These are phyloP conservation scores for Siphlonurus alternatus DNA, from an alignment of 2,888 invertebrate genomes.

Conservation along the genomic window DNA sequence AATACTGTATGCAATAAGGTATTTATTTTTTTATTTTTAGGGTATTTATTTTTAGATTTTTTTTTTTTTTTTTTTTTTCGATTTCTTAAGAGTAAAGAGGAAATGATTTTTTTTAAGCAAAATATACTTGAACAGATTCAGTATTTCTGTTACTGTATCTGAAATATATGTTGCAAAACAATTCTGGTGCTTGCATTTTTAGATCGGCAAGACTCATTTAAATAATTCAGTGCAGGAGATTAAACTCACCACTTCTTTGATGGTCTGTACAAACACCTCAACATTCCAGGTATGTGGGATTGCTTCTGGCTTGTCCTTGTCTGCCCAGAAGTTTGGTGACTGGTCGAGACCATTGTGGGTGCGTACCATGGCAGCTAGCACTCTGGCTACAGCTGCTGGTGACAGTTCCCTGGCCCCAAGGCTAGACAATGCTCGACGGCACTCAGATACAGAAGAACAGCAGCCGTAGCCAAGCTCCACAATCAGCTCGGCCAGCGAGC, in stretches of 20 bases:
- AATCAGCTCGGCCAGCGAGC: slow-evolving; percentile 71
- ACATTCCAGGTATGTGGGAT: slow-evolving; percentile 67
- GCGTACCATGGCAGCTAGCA: slow-evolving; percentile 72
- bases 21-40: no score
- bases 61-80: no score
- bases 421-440: slow-evolving; percentile 66
- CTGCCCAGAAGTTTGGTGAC: slow-evolving; percentile 17
- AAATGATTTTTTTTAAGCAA: no score
- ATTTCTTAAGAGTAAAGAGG: no score
- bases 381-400: slow-evolving; percentile 66
- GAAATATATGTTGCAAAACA: no score
- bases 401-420: slow-evolving; percentile 66
- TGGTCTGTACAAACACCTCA: slow-evolving; percentile 81
- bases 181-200: no score
- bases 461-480: slow-evolving; percentile 85
- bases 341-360: slow-evolving; percentile 62
- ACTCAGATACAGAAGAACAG: slow-evolving; percentile 72
- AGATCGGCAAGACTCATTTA: no score
- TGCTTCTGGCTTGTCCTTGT: slow-evolving; percentile 13
- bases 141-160: no score
- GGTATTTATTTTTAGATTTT: no score
- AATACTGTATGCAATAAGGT: no score
- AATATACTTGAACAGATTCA: no score
- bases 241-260: slow-evolving; percentile 60
- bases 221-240: no score